A percentile compares a stretch with the other conserved stretches of the same genome.
Evolutionary conservation across 2,888 invertebrate species (phyloP).

Genomic region (Dilophus febrilis): DNA sequence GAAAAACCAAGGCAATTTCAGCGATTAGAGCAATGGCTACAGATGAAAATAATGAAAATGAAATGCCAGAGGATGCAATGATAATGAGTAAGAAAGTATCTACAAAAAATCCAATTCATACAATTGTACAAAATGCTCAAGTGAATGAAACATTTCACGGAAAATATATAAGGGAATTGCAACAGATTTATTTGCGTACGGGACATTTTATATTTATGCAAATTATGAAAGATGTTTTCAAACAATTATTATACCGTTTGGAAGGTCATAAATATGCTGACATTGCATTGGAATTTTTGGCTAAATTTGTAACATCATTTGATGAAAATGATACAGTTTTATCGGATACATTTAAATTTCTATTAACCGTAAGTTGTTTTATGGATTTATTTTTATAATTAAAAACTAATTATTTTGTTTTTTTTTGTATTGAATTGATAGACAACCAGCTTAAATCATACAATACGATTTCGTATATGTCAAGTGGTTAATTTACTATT

Average conservation of each 20-base stretch:
- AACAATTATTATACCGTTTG: constrained; percentile 43
- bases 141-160: constrained; percentile 46
- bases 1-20: no score
- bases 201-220: constrained; percentile 40
- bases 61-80: no score
- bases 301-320: constrained; percentile 48
- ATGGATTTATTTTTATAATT: not conserved
- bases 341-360: constrained; percentile 19
- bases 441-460: constrained; percentile 32
- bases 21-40: no score
- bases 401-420: no score
- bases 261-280: constrained; percentile 53
- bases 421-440: constrained; percentile 14
- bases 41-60: no score
- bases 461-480: constrained; percentile 55
- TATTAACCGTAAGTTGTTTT: constrained; percentile 17
- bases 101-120: constrained; percentile 13
- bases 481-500: constrained; percentile 61
- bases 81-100: no score
- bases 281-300: constrained; percentile 49
- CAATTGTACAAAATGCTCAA: constrained; percentile 45
- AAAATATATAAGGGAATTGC: constrained; percentile 42
- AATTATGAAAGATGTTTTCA: constrained; percentile 45
- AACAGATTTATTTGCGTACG: constrained; percentile 39
- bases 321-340: constrained; percentile 31